Evolutionary conservation across 2,888 invertebrate genomes (phyloP).

Genomic region (Amblyjoppa fuscipennis): DNA sequence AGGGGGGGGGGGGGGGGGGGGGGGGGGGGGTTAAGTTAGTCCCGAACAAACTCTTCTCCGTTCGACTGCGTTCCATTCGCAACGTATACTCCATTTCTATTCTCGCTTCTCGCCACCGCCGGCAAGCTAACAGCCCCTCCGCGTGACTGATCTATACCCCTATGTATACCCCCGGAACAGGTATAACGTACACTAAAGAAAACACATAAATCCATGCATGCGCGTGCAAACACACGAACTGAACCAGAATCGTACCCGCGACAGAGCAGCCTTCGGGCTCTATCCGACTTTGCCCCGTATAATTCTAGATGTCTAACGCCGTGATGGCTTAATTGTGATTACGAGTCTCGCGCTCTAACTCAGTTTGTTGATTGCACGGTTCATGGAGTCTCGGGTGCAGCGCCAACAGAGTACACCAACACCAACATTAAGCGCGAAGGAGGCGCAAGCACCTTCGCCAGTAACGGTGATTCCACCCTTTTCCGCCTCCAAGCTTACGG

Average conservation of each 20-base stretch:
- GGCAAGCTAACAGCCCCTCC: conserved; percentile 9
- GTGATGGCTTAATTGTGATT: conserved; percentile 74
- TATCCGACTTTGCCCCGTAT: conserved; percentile 70
- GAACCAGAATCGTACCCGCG: conserved; percentile 47
- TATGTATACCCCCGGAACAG: not conserved
- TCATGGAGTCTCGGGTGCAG: conserved; percentile 66
- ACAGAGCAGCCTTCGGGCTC: conserved; percentile 54
- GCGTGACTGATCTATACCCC: conserved; percentile 16
- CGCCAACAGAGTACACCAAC: conserved; percentile 29
- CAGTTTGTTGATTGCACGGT: conserved; percentile 74
- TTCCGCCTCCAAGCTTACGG: conserved; percentile 58
- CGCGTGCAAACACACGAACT: conserved; percentile 29
- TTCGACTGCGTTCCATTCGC: conserved; percentile 2
- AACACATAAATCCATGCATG: conserved; percentile 24
- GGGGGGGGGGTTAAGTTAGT: conserved; percentile 3
- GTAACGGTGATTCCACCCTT: conserved; percentile 54
- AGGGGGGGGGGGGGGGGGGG: not conserved
- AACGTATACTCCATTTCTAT: not conserved
- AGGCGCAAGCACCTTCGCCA: conserved; percentile 47
- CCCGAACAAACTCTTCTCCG: conserved; percentile 30
- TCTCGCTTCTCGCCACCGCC: not conserved
- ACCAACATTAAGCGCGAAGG: conserved; percentile 44
- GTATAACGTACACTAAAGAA: not conserved
- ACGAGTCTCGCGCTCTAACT: conserved; percentile 70
- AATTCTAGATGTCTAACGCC: conserved; percentile 73